These are phyloP conservation scores for Colletes gigas DNA, from an alignment of 1,140 invertebrate species.

Conservation along the genomic window DNA sequence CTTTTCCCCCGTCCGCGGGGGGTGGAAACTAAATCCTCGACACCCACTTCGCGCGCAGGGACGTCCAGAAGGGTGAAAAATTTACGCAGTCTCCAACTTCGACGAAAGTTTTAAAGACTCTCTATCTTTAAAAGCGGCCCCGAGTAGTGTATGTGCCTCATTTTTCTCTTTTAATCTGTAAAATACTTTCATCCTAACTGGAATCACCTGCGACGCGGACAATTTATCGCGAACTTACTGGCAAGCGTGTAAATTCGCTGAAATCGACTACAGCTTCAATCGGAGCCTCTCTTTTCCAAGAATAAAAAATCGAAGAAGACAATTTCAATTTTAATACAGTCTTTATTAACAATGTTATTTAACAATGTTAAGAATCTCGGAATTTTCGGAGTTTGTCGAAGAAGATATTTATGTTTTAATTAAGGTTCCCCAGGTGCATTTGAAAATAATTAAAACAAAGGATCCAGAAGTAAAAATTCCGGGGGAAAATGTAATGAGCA, in stretches of 20 bases:
- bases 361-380: too few species aligned
- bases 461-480: too few species aligned
- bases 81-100: slow-evolving; percentile 41
- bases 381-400: too few species aligned
- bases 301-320: too few species aligned
- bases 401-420: too few species aligned
- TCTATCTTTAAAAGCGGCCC: slow-evolving; percentile 2
- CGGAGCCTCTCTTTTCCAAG: too few species aligned
- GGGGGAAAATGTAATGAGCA: background rate
- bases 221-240: background rate
- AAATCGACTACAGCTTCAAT: too few species aligned
- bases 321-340: too few species aligned
- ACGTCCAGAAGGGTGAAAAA: slow-evolving; percentile 50
- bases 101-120: slow-evolving; percentile 44
- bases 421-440: too few species aligned
- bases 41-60: slow-evolving; percentile 46
- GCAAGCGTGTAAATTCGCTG: background rate
- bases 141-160: background rate
- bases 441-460: background rate
- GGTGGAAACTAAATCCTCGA: slow-evolving; percentile 52
- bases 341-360: too few species aligned
- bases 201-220: background rate
- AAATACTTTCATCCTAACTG: slow-evolving; percentile 19
- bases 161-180: slow-evolving; percentile 1
- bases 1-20: slow-evolving; percentile 23